These are phyloP conservation scores for Slavum lentiscoides DNA, from an alignment of 2,888 invertebrate species.

Conservation along the genomic window DNA sequence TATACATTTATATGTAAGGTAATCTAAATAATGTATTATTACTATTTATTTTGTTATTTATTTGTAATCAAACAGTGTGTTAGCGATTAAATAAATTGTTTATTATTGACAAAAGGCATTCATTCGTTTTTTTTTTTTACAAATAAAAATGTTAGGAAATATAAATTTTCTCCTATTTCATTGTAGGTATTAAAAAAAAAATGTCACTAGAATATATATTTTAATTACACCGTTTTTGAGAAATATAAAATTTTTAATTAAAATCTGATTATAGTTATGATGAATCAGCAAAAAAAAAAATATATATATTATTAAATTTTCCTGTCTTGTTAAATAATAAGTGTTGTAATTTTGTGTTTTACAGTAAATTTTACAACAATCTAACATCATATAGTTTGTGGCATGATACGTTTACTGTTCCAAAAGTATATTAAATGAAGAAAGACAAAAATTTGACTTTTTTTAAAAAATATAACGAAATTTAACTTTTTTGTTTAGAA, in stretches of 20 bases:
- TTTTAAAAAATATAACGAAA: no score
- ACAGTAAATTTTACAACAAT: not conserved
- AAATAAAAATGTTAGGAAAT: not conserved
- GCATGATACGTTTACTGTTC: not conserved
- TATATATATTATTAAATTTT: not conserved
- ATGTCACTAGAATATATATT: not conserved
- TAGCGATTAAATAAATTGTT: slow-evolving; percentile 17
- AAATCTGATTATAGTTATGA: not conserved
- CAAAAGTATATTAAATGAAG: not conserved
- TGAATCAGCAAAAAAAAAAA: not conserved
- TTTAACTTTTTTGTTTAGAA: not conserved
- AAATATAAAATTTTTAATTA: not conserved
- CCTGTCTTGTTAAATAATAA: no score
- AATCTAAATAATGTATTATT: slow-evolving; percentile 22
- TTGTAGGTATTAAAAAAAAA: no score
- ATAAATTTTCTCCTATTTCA: not conserved
- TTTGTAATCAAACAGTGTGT: slow-evolving; percentile 29
- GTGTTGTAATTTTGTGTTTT: not conserved
- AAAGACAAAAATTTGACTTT: not conserved
- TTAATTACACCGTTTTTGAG: not conserved
- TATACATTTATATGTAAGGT: no score
- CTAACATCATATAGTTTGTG: not conserved
- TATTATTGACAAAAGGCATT: not conserved
- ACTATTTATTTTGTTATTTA: slow-evolving; percentile 41
- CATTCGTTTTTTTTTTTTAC: not conserved